Base-by-base conservation (phyloP, 1,140 invertebrate genomes). In the Apis cerana region DNA sequence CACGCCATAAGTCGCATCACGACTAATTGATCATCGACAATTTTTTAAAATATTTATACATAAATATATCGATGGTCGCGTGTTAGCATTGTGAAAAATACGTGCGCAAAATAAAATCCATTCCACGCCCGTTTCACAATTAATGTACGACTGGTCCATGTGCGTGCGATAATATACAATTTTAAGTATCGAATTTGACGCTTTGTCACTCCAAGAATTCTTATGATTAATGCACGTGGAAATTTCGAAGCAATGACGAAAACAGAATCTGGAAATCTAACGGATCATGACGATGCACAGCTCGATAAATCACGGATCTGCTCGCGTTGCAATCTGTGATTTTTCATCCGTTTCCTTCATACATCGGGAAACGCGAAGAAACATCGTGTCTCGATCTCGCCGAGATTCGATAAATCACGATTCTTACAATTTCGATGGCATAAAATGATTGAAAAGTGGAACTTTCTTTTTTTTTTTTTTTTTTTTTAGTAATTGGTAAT, bases 271-370 rank as follows among this genome's bases (percentile, higher is more conserved):
- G n/a, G 50, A 61, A 52, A 74, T 8, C 27, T 23, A 64, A 50
- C 58, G 75, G 70, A 74, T 65, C 69, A 80, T 64, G 78, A 80
- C 19, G 33, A 33, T 56, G 61, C 52, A 54, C 52, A 33, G 21
- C 23, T 56, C 59, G 33, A 80, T 80, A 80, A 75, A 80, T 80
- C 71, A 80, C 54, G 10, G 52, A 52, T 80, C 67, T 67, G n/a
- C 23, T 62, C 48, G n/a, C 50, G 23, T 52, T 67, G 67, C 75
- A 50, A 80, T 75, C 79, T 43, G 15, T 61, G 43, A 80, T 80
- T 75, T 80, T 80, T 75, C 79, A 75, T 61, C 17, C 59, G 59
- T 80, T 58, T 80, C 67, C 61, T 75, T 67, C 79, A 27, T 75
- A 54, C 61, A 80, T 65, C 48, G 50, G 33, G 48, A 56, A 80